These are phyloP conservation scores for Staurois parvus DNA, from an alignment of 2,797 vertebrate species.

Conservation along the genomic window DNA sequence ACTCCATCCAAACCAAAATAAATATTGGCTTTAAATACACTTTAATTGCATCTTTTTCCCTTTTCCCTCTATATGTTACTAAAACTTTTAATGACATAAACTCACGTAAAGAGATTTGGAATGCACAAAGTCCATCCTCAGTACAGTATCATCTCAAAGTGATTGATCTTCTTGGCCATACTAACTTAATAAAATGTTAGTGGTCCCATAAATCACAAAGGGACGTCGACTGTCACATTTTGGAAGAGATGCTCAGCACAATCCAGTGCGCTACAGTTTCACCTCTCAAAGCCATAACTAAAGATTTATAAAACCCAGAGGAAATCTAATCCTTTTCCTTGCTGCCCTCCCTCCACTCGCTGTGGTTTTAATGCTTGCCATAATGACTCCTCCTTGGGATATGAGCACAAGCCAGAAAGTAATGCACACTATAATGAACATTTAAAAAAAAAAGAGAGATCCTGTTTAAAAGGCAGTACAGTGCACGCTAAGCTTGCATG, in stretches of 20 bases:
- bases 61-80: too few species aligned
- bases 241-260: slow-evolving; percentile 48
- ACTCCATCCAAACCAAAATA: too few species aligned
- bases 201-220: slow-evolving; percentile 61
- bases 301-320: slow-evolving; percentile 58
- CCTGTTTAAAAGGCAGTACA: slow-evolving; percentile 32
- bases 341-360: slow-evolving; percentile 25
- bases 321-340: slow-evolving; percentile 53
- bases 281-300: slow-evolving; percentile 57
- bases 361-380: slow-evolving; percentile 51
- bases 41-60: too few species aligned
- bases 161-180: slow-evolving; percentile 56
- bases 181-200: slow-evolving; percentile 62
- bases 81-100: too few species aligned
- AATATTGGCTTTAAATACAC: too few species aligned
- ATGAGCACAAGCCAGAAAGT: slow-evolving; percentile 48
- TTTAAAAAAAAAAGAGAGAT: slow-evolving; percentile 18
- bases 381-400: slow-evolving; percentile 58
- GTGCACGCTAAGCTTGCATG: neutral
- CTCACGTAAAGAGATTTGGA: neutral
- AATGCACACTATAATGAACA: slow-evolving; percentile 53
- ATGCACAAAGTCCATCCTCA: neutral
- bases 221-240: slow-evolving; percentile 58
- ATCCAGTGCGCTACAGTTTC: slow-evolving; percentile 46
- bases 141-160: slow-evolving; percentile 20